Base-by-base conservation (phyloP, 1,140 invertebrate genomes). In the Drosophila oshimai region DNA sequence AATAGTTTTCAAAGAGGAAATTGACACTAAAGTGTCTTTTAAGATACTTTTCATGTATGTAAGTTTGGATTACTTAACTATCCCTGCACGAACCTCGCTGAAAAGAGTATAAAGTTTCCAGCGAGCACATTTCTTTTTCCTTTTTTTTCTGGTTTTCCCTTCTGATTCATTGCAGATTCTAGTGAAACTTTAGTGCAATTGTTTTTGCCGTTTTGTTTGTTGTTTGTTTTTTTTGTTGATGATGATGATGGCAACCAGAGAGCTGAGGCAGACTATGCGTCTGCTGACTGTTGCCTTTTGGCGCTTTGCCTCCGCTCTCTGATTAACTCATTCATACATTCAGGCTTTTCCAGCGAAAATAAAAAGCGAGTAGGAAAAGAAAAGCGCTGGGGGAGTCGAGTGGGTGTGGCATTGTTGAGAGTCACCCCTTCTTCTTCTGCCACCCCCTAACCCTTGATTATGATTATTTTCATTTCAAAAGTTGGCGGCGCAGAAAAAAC, bases 271-370 rank as follows among this genome's bases (percentile, higher is more conserved):
- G 80, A 84, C 74, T 60, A 46, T 53, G 54, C 58, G 74, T 67
- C 55, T 47, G 44, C 69, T 55, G 69, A 74, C 70, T 74, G 69
- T 73, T 74, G 69, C 69, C 65, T 84, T 74, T 75, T 50, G 79
- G 75, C 79, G 79, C 74, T 83, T 69, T 84, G 70, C 39, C 45
- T 86, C 74, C 74, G 57, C 75, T 65, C 34, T 62, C 62, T 67
- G 79, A 78, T 86, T 84, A 71, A 70, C 80, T 79, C 79, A 79
- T 75, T 74, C 62, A 78, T 84, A 84, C 81, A 80, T 84, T 86
- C 75, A 51, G 53, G 62, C 55, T 50, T 60, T 61, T 37, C 51
- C 39, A 37, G 24, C 5, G 34, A 26, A 60, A 60, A 50, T 22
- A 26, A 53, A 28, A 50, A 54, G 22, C 39, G 15, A 29, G 10